Base-by-base conservation (phyloP, 2,888 invertebrate species). In the Drosophila lutescens region DNA sequence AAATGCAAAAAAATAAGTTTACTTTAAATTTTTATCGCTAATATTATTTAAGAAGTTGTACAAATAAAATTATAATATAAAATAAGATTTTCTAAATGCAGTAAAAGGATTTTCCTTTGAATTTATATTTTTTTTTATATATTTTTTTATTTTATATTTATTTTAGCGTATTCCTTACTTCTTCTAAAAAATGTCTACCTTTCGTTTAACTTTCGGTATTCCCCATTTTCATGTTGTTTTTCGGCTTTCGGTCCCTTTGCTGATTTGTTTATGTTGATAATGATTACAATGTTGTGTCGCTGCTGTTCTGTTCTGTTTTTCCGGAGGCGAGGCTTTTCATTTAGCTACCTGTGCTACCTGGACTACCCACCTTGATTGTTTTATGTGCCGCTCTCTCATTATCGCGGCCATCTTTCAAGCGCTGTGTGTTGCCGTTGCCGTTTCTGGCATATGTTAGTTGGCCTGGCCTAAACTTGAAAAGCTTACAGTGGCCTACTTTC, bases 391-490 rank as follows among this genome's bases (percentile, higher is more conserved):
- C 63, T 68, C 76, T 68, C 76, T 82, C 78, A 82, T 88, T 82
- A 82, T 82, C 82, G 84, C 88, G 80, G 72, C 78, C 86, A 82
- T 82, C 82, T 88, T 83, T 82, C 80, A 88, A 78, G 80, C 78
- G 30, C 30, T 2, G 30, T 30, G 84, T 26, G 26, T 26, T 26
- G 26, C 20, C 20, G 20, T 20, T 20, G 20, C 26, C 26, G 26
- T 67, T 86, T 80, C 87, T 70, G 84, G 87, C 83, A 83, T 88
- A 88, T 88, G 89, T 83, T 85, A 84, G 83, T 86, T 88, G 78
- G 76, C 74, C 72, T 88, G 78, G 76, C 74, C 72, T 86, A 86
- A 88, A 83, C 88, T 88, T 86, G 88, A 82, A 88, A 88, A 83
- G 86, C 84, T 87, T 80, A 57, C 80, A 74, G 74, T 86, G 82